Evolutionary conservation across 2,113 vertebrate genomes (phyloP).

Genomic region (Ancistrus triradiatus): DNA sequence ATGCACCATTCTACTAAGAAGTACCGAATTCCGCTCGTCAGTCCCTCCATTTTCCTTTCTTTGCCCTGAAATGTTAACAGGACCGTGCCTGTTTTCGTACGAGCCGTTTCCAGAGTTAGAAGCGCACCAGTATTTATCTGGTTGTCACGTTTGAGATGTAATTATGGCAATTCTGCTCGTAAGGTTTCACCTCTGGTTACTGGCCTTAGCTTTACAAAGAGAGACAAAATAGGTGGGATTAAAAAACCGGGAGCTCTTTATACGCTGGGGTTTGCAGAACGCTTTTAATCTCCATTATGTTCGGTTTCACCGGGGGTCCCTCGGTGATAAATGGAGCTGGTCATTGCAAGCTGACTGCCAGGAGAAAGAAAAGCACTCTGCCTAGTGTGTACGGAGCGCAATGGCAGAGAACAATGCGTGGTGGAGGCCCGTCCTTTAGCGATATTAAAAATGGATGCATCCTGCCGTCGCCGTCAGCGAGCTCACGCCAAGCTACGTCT

Average conservation of each 20-base stretch:
- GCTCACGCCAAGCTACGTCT: background rate
- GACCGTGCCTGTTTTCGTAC: slow-evolving; percentile 15
- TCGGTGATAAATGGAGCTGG: slow-evolving; percentile 52
- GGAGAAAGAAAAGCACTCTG: slow-evolving; percentile 43
- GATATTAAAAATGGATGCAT: slow-evolving; percentile 18
- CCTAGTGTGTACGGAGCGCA: slow-evolving; percentile 29
- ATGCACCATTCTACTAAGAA: background rate
- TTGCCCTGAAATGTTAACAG: slow-evolving; percentile 6
- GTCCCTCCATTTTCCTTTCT: no score
- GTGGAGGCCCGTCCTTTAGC: slow-evolving; percentile 28
- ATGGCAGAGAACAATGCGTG: slow-evolving; percentile 37
- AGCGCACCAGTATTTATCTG: slow-evolving; percentile 54
- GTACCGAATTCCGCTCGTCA: no score
- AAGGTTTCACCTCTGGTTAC: slow-evolving; percentile 20
- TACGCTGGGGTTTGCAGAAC: slow-evolving; percentile 57
- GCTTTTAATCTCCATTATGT: slow-evolving; percentile 58
- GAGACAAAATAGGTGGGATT: background rate
- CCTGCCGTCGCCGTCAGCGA: background rate
- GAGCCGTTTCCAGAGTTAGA: slow-evolving; percentile 50
- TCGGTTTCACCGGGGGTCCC: slow-evolving; percentile 58
- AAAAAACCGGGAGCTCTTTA: slow-evolving; percentile 47
- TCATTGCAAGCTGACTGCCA: slow-evolving; percentile 40
- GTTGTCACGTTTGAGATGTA: slow-evolving; percentile 43
- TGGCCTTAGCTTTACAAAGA: background rate
- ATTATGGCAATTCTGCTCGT: slow-evolving; percentile 52